These are phyloP conservation scores for Platynereis dumerilii DNA, from an alignment of 2,888 invertebrate genomes.

Conservation along the genomic window DNA sequence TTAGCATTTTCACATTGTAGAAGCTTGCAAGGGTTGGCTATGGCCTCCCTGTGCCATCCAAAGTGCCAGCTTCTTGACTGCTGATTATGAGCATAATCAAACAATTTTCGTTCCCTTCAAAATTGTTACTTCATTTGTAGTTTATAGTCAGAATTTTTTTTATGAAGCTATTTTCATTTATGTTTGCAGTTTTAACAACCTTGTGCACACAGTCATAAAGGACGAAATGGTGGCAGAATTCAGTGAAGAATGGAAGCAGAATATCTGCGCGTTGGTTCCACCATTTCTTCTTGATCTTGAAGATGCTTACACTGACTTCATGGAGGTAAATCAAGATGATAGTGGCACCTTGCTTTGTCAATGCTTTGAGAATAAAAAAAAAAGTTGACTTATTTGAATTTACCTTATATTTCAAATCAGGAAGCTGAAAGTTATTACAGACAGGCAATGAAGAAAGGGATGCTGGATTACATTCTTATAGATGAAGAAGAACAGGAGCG, in stretches of 20 bases:
- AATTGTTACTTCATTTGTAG: too few relatives aligned
- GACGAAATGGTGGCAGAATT: slow-evolving; percentile 54
- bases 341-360: too few relatives aligned
- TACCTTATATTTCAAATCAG: not conserved
- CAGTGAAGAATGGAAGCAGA: slow-evolving; percentile 45
- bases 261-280: slow-evolving; percentile 53
- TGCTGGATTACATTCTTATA: slow-evolving; percentile 74
- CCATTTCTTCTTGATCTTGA: slow-evolving; percentile 40
- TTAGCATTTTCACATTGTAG: too few relatives aligned
- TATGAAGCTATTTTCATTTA: not conserved
- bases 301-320: slow-evolving; percentile 46
- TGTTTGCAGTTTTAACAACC: slow-evolving; percentile 49
- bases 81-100: too few relatives aligned
- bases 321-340: slow-evolving; percentile 49
- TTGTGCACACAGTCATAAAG: slow-evolving; percentile 54
- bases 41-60: too few relatives aligned
- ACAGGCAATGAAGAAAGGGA: slow-evolving; percentile 71
- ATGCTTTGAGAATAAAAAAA: too few relatives aligned
- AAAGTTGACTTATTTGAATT: too few relatives aligned
- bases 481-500: slow-evolving; percentile 72
- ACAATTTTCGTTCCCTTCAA: too few relatives aligned
- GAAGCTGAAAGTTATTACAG: slow-evolving; percentile 72
- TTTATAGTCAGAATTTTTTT: too few relatives aligned
- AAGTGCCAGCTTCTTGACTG: too few relatives aligned
- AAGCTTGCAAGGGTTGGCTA: too few relatives aligned